Conservation (phyloP, 2,797 vertebrate species). For the Pangasius djambal region DNA sequence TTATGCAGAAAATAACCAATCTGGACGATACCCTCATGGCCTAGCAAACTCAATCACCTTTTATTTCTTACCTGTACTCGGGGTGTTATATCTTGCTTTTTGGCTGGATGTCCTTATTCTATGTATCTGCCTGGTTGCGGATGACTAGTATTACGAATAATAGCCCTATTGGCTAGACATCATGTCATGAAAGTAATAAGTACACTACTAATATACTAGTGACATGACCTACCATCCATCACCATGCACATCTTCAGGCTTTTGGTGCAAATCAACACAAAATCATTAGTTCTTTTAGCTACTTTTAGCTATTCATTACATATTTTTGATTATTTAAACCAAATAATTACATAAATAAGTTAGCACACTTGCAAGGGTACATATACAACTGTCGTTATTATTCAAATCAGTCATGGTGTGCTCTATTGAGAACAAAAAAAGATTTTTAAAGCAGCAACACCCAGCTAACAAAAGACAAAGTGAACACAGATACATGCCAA, state of each 20-base stretch:
- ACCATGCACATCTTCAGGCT: not conserved
- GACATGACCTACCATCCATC: not conserved
- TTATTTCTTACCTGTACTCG: not conserved
- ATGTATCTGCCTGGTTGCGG: not conserved
- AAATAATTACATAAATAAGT: not conserved
- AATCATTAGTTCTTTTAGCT: not conserved
- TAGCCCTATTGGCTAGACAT: not conserved
- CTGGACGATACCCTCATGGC: not conserved
- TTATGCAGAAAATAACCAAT: not conserved
- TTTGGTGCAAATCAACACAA: not conserved
- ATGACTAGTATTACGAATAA: not conserved
- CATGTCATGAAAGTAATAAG: not conserved
- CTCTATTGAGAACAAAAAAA: no score
- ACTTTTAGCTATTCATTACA: not conserved
- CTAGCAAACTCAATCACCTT: no score
- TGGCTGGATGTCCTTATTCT: not conserved
- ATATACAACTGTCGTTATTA: not conserved
- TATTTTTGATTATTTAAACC: not conserved
- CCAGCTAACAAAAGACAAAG: not conserved
- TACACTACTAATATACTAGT: not conserved
- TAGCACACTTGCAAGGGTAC: not conserved
- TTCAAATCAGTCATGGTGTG: not conserved
- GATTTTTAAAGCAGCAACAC: conserved; percentile 1
- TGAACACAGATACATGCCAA: not conserved
- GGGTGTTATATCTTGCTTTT: not conserved